These are phyloP conservation scores for Aurelia aurita DNA, from an alignment of 30 jellyfish, hydroid and myxozoan genomes.

Conservation along the genomic window DNA sequence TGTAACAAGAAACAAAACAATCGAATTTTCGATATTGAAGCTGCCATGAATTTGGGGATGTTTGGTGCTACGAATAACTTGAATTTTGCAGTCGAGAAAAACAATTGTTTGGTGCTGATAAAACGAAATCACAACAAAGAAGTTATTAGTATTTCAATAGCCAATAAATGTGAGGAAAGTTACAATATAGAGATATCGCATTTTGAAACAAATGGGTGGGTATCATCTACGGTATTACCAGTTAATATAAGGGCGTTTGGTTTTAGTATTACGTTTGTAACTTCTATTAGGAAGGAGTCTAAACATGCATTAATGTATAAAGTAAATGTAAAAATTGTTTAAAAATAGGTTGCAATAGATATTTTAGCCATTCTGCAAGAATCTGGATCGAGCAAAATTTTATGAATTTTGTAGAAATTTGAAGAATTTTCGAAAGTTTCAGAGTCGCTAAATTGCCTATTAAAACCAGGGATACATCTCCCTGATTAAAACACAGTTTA, in stretches of 20 bases:
- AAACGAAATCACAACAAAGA: slow-evolving; percentile 53
- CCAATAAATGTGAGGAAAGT: slow-evolving; percentile 40
- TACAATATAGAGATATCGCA: not conserved
- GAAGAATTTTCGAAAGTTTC: too few relatives aligned
- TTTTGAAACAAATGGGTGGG: slow-evolving; percentile 35
- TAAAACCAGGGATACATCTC: too few relatives aligned
- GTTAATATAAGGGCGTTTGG: slow-evolving; percentile 19
- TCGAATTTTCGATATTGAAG: not conserved
- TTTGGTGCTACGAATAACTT: slow-evolving; percentile 33
- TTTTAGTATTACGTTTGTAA: slow-evolving; percentile 25
- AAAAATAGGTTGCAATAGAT: not conserved
- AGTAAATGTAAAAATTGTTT: not conserved
- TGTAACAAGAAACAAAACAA: slow-evolving; percentile 30
- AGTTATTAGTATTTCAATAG: slow-evolving; percentile 52
- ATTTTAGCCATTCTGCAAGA: too few relatives aligned
- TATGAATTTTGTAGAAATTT: too few relatives aligned
- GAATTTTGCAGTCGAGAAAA: not conserved
- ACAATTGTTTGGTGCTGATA: slow-evolving; percentile 44
- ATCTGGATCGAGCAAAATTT: too few relatives aligned
- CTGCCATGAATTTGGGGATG: slow-evolving; percentile 10
- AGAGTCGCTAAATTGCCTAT: too few relatives aligned
- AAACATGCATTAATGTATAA: not conserved
- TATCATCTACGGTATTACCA: slow-evolving; percentile 35
- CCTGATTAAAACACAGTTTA: too few relatives aligned
- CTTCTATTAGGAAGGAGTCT: slow-evolving; percentile 13